Evolutionary conservation across 2,888 invertebrate genomes (phyloP).

Genomic region (Uloborus plumipes): DNA sequence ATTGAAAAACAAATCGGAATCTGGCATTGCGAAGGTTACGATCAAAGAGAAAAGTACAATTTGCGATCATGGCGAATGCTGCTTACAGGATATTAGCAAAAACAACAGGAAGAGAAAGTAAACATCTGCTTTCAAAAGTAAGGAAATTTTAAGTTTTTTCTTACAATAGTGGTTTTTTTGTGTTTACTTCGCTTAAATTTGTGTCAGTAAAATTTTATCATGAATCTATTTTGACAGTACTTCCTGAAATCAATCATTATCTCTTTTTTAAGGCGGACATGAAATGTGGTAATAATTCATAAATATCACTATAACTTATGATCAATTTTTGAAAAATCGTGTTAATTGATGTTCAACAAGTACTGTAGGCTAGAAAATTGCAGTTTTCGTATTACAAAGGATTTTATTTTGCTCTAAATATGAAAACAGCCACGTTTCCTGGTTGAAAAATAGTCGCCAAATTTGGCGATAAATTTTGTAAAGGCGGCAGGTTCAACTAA

Average conservation of each 20-base stretch:
- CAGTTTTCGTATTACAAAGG: no score
- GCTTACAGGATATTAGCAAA: slow-evolving; percentile 25
- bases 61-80: slow-evolving; percentile 27
- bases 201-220: no score
- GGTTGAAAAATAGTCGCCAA: slow-evolving; percentile 13
- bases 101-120: slow-evolving; percentile 1
- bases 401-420: no score
- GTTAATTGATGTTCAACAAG: no score
- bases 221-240: neutral
- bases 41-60: neutral
- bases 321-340: no score
- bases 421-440: no score
- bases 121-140: slow-evolving; percentile 4
- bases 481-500: slow-evolving; percentile 4
- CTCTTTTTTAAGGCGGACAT: slow-evolving; percentile 13
- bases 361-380: no score
- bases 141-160: neutral
- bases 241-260: slow-evolving; percentile 42
- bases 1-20: no score
- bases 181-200: neutral
- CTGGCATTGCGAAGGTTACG: neutral
- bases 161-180: neutral
- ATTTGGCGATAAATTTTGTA: slow-evolving; percentile 19
- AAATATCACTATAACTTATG: neutral
- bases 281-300: slow-evolving; percentile 1